These are phyloP conservation scores for Diabrotica undecimpunctata DNA, from an alignment of 1,140 invertebrate species.

Conservation along the genomic window DNA sequence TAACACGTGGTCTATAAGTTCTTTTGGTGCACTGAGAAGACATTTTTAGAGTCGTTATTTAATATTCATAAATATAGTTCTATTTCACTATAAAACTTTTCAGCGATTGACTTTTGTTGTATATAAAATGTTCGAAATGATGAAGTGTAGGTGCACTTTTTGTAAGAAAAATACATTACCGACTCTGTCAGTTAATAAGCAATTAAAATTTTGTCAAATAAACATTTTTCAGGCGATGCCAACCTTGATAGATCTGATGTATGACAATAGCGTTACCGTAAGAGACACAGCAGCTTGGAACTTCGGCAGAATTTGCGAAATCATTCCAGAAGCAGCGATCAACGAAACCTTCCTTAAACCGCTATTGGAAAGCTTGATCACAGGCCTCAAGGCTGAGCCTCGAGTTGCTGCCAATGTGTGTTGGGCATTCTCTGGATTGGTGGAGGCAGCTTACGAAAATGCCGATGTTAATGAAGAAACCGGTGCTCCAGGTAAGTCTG, in stretches of 20 bases:
- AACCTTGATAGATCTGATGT: conserved; percentile 90
- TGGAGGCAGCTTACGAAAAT: conserved; percentile 92
- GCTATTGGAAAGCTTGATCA: conserved; percentile 84
- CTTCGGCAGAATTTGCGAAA: conserved; percentile 94
- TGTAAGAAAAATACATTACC: no score
- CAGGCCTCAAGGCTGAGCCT: conserved; percentile 87
- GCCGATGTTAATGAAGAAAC: conserved; percentile 65
- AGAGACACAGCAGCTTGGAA: conserved; percentile 98
- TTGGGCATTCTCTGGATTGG: conserved; percentile 97
- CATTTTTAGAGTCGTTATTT: no score
- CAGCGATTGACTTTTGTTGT: no score
- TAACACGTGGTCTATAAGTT: no score
- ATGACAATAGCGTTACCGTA: conserved; percentile 88
- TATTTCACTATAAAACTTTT: no score
- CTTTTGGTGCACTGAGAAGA: no score
- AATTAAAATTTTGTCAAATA: background rate
- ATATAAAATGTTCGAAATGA: no score
- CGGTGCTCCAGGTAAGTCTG: conserved; percentile 79
- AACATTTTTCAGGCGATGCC: conserved; percentile 69
- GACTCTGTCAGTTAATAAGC: background rate
- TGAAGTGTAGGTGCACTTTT: no score
- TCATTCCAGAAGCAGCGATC: conserved; percentile 94
- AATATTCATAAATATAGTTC: no score
- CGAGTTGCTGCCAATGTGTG: conserved; percentile 98
- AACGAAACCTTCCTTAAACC: conserved; percentile 81